phyloP scores from a whole-genome alignment of 1,140 invertebrate genomes.

The Epicauta chinensis region DNA sequence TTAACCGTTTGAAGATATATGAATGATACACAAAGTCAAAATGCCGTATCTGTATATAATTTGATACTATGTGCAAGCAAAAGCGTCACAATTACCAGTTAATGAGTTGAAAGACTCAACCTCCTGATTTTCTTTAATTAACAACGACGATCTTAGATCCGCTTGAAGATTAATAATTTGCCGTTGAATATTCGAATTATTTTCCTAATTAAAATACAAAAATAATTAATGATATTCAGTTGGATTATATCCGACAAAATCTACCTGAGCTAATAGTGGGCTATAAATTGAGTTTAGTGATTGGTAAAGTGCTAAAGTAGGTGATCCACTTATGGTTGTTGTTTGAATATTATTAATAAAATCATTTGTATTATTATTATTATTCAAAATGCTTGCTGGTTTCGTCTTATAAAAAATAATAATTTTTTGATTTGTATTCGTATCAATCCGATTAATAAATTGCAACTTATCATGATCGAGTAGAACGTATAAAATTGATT shows the following conservation, averaged over 20 bases:
- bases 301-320: constrained; percentile 35
- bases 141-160: constrained; percentile 25
- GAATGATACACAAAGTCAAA: no score
- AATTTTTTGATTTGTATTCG: constrained; percentile 10
- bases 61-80: no score
- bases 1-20: no score
- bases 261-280: constrained; percentile 30
- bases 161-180: constrained; percentile 31
- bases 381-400: constrained; percentile 15
- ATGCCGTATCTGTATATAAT: no score
- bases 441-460: constrained; percentile 17
- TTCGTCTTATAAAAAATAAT: constrained; percentile 27
- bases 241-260: no score
- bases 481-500: constrained; percentile 22
- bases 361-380: constrained; percentile 28
- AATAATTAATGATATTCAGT: constrained; percentile 14
- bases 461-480: constrained; percentile 22
- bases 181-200: constrained; percentile 22
- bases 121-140: not conserved
- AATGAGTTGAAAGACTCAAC: constrained; percentile 10
- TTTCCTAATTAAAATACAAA: constrained; percentile 11
- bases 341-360: constrained; percentile 23
- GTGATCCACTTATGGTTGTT: constrained; percentile 32
- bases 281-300: constrained; percentile 35
- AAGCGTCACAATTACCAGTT: no score